Evolutionary conservation across 2,113 vertebrate genomes (phyloP), one percentile per base, ranked within the genome.

Genomic region (Apteryx mantelli): DNA sequence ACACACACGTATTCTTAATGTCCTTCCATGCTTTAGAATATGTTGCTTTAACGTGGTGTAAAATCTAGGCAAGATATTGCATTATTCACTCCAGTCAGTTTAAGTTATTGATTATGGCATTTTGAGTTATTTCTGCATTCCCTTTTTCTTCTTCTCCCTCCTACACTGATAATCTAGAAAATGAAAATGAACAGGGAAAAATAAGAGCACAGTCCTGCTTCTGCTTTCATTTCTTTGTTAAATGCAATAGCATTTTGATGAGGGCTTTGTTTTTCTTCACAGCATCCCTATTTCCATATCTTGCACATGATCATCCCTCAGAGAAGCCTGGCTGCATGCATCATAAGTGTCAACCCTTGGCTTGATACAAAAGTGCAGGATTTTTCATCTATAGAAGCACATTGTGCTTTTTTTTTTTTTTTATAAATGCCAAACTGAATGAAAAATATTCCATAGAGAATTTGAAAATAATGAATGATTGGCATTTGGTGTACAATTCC

Each of bases 401-500:
- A 42, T 48, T 5, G 19, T 25, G 76, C 86, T 91, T 85, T 58
- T 58, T 58, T 28, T 58, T 58, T 93, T 21, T 52, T 76, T 92
- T 95, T 82, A 80, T 66, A 95, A 80, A 77, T 88, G 80, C 80
- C 92, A 90, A 95, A 95, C 74, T 78, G 95, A 91, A 97, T 95
- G 89, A 97, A 91, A 92, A 96, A 40, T 88, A 71, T 32, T 89
- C 83, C 94, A 90, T 79, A 63, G 97, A 97, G 98, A 91, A 87
- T 95, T 95, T 95, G 77, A 91, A 97, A 95, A 91, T 92, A 89
- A 94, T 81, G 76, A 77, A 95, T 98, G 97, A 98, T 96, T 98
- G 98, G 85, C 97, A 97, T 70, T 87, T 79, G 73, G 76, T 90
- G 77, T 74, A 93, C 84, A 80, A 79, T 94, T 97, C 94, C 87